Base-by-base conservation (phyloP, 2,797 vertebrate species). In the Danio kyathit region DNA sequence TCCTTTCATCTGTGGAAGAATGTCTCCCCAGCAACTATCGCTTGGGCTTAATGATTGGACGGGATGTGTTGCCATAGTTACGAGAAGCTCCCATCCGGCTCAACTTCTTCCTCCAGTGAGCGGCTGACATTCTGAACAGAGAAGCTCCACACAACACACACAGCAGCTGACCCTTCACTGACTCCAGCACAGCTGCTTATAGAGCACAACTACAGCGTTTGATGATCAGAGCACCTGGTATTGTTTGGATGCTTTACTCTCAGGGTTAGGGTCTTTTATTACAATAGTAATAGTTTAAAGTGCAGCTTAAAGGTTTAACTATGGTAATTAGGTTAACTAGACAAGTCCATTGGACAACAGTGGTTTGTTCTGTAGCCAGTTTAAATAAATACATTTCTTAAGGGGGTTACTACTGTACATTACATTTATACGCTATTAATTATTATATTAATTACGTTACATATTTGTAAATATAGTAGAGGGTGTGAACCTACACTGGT, bases 21-120 rank as follows among this genome's bases (percentile, higher is more conserved):
- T 92, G 88, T 94, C 93, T 95, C 91, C 94, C 93, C 92, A 92
- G 94, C 93, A 95, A 94, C 94, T 90, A 91, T 85, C 48, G 49
- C 89, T 85, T 86, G 91, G 87, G 90, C 61, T 88, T 93, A 90
- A 86, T 93, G 93, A 94, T 94, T 95, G 94, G 93, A 93, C 89
- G 88, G 89, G 83, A 87, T 89, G 88, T 82, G 94, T 94, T 95
- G 90, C 94, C 90, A 94, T 95, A 93, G 94, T 87, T 93, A 94
- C 93, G 87, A 88, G 90, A 95, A 94, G 92, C 93, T 91, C 91
- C 89, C 89, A 82, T 90, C 91, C 89, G 67, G 21, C 75, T 79
- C 76, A 57, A 51, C 73, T 82, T 60, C 54, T 79, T 79, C 74
- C 48, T 78, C 60, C 69, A 59, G 49, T 29, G 29, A 79, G 69